Percentiles rank a stretch among this genome's conserved stretches.
These are phyloP conservation scores for crab-eating macaque (Macaca fascicularis) DNA, from an alignment of 2,113 vertebrate species.

Conservation along the genomic window T2T-MFA8v1.1 NC_088377.1:171727001-171727500, in stretches of 20 bases:
- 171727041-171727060: no score
- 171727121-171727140: no score
- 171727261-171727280: neutral
- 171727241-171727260: neutral
- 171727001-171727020: no score
- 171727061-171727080: no score
- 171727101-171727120: no score
- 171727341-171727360: slow-evolving; percentile 63
- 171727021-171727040: no score
- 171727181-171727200: no score
- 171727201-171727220: neutral
- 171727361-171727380: neutral
- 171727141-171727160: no score
- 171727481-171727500: neutral
- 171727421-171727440: neutral
- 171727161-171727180: no score
- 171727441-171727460: neutral
- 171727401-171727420: neutral
- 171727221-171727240: neutral
- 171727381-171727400: slow-evolving; percentile 50
- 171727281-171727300: neutral
- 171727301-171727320: neutral
- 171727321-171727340: slow-evolving; percentile 42
- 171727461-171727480: neutral
- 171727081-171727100: no score